Conservation (phyloP, 2,888 invertebrate genomes). For the Chrysodeixis includens region DNA sequence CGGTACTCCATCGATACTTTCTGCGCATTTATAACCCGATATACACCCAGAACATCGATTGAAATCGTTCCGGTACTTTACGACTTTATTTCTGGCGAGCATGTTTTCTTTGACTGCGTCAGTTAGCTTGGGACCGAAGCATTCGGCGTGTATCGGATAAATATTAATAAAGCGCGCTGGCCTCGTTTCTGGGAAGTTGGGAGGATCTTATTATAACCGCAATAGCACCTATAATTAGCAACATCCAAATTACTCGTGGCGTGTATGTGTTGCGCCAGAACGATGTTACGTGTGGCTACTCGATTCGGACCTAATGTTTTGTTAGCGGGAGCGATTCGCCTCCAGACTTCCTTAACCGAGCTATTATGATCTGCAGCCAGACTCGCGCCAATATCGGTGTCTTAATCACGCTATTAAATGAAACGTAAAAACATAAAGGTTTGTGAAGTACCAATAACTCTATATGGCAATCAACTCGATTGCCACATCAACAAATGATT, state of each 20-base stretch:
- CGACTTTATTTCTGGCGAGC: constrained; percentile 87
- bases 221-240: constrained; percentile 89
- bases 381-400: constrained; percentile 38
- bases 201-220: constrained; percentile 89
- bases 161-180: constrained; percentile 88
- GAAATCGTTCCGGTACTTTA: constrained; percentile 87
- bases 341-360: constrained; percentile 61
- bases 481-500: neutral
- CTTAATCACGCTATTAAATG: constrained; percentile 19
- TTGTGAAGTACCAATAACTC: neutral
- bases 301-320: constrained; percentile 71
- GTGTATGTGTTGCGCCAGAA: constrained; percentile 82
- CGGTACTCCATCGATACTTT: constrained; percentile 77
- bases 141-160: constrained; percentile 87
- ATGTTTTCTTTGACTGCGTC: constrained; percentile 88
- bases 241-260: constrained; percentile 86
- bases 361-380: constrained; percentile 61
- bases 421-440: constrained; percentile 8
- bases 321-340: constrained; percentile 70
- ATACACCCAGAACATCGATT: constrained; percentile 85
- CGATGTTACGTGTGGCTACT: constrained; percentile 81
- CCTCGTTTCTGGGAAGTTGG: constrained; percentile 89
- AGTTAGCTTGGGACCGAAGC: constrained; percentile 84
- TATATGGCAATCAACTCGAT: neutral
- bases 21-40: constrained; percentile 82